Base-by-base conservation (phyloP, 30 jellyfish, hydroid and myxozoan species). In the Aurelia coerulea region DNA sequence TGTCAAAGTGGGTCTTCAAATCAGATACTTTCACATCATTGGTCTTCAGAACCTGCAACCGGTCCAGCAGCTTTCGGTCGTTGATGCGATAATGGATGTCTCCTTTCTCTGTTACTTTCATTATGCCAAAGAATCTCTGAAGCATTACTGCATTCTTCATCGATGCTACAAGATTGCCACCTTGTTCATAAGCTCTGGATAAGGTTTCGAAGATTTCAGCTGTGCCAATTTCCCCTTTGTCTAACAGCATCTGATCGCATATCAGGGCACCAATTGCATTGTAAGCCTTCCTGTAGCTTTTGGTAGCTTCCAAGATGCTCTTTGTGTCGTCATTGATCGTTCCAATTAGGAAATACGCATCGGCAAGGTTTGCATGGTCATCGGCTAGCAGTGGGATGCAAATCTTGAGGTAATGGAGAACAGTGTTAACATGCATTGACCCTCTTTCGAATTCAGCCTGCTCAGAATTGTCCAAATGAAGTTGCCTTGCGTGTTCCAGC, bases 401-500 rank as follows among this genome's bases (percentile, higher is more conserved):
- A 62, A 10, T 10, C 7, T 67, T 15, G 31, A 81, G 37, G 54
- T 50, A 78, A 15, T 56, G 86, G 18, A 53, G 76, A 58, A 34
- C 62, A 0, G 74, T 10, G n/a, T 75, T 18, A 32, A 60, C 70
- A 5, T n/a, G 35, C 10, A 60, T 60, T 60, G 70, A 60, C 35
- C 35, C 35, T 23, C 35, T n/a, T 60, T 60, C 70, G 14, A 60
- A 5, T 17, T 60, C 70, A 17, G 13, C 10, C 13, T n/a, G 31
- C 31, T 11, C 70, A 17, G 70, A 60, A 60, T 9, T 23, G 35
- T 60, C 70, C 35, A 17, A 3, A 23, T 60, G 33, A 2, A 70
- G 41, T 12, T 23, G 65, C 19, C 84, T 64, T 7, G 93, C 93
- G 7, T 73, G 83, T 78, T 84, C 93, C 41, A 84, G 77, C 53